Percentiles rank a stretch among this genome's conserved stretches.
These are phyloP conservation scores for Mycalesis mineus DNA, from an alignment of 2,888 invertebrate genomes.

Conservation along the genomic window DNA sequence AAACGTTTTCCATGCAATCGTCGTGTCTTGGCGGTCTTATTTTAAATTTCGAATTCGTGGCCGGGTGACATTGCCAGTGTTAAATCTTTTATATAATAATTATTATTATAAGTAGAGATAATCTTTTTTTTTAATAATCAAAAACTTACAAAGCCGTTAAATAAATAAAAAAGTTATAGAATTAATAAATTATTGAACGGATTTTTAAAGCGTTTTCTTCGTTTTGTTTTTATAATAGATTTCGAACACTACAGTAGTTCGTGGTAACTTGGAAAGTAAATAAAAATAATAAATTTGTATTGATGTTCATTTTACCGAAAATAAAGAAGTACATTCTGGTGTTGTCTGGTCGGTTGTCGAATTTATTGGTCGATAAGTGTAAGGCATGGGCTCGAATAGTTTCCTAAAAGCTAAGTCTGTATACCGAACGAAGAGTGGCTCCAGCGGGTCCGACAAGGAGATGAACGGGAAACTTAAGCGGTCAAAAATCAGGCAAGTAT, in stretches of 20 bases:
- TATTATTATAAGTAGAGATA: no score
- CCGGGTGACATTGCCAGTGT: conserved; percentile 18
- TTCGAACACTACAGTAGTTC: neutral
- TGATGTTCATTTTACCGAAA: conserved; percentile 29
- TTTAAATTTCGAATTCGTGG: conserved; percentile 22
- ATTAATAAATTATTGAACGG: neutral
- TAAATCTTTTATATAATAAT: no score
- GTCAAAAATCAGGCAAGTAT: conserved; percentile 59
- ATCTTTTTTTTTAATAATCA: neutral
- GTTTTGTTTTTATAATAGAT: neutral
- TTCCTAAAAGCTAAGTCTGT: conserved; percentile 64
- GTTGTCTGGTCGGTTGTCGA: conserved; percentile 25
- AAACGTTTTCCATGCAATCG: conserved; percentile 19
- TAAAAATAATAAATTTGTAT: neutral
- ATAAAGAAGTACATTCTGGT: conserved; percentile 27
- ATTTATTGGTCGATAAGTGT: conserved; percentile 24
- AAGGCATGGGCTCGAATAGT: conserved; percentile 69
- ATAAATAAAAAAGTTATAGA: no score
- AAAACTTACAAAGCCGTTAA: no score
- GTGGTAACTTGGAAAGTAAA: neutral
- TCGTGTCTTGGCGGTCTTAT: conserved; percentile 18
- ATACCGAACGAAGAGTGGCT: conserved; percentile 64
- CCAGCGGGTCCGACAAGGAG: conserved; percentile 68
- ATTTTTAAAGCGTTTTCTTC: neutral
- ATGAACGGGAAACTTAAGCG: conserved; percentile 66